Conservation (phyloP, 2,797 vertebrate genomes). For the Sylvia borin region DNA sequence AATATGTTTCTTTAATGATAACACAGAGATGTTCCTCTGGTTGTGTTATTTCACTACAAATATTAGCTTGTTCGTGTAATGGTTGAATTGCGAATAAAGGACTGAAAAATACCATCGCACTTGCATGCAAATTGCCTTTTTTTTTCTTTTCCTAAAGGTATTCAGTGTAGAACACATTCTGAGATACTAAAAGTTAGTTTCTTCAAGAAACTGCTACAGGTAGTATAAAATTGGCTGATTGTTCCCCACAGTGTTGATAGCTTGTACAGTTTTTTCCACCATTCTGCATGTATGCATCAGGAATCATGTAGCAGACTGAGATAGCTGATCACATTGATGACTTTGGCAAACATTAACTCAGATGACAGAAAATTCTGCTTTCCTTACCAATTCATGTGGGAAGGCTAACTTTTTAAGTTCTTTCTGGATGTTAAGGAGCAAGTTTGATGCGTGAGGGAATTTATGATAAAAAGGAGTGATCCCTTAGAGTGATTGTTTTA, state of each 20-base stretch:
- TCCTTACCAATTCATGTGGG: not conserved
- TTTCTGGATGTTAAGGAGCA: not conserved
- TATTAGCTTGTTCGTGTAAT: not conserved
- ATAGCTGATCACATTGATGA: not conserved
- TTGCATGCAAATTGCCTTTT: not conserved
- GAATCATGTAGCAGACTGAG: not conserved
- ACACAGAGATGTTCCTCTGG: not conserved
- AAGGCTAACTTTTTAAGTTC: not conserved
- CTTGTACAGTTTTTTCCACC: not conserved
- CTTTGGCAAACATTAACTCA: not conserved
- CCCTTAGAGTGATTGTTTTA: not conserved
- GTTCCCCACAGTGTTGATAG: not conserved
- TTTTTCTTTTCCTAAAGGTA: not conserved
- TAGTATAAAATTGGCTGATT: not conserved
- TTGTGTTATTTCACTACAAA: not conserved
- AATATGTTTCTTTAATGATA: not conserved
- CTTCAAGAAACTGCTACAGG: not conserved
- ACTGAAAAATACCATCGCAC: not conserved
- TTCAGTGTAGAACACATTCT: not conserved
- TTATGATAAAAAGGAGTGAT: not conserved
- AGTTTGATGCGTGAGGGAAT: fast-evolving
- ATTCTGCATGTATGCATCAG: not conserved
- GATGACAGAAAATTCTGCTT: not conserved
- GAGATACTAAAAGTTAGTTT: not conserved
- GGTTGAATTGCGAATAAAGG: not conserved